Conservation (phyloP, 1,140 invertebrate species). For the Chelonus insularis region DNA sequence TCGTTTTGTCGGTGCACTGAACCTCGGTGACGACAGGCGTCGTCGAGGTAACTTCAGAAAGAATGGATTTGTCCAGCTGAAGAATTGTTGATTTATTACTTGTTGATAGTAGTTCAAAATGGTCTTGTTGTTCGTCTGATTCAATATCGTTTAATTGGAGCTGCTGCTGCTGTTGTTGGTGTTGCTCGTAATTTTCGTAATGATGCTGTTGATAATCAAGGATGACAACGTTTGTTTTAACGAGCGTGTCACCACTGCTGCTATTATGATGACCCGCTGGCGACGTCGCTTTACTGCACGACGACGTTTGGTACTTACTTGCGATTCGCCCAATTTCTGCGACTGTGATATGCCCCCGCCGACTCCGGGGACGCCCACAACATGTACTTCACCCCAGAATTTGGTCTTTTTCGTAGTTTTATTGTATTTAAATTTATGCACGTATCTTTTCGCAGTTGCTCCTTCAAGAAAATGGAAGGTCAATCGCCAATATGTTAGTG, state of each 20-base stretch:
- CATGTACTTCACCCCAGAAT: conserved; percentile 43
- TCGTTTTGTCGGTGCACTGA: conserved; percentile 48
- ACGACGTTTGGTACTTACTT: conserved; percentile 50
- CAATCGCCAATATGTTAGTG: neutral
- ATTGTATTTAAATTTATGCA: neutral
- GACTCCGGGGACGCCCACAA: conserved; percentile 46
- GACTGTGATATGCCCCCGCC: conserved; percentile 45
- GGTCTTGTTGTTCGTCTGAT: neutral
- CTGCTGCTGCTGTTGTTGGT: neutral
- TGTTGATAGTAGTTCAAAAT: conserved; percentile 1
- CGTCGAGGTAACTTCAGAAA: conserved; percentile 45
- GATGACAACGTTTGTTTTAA: conserved; percentile 28
- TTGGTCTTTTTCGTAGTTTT: conserved; percentile 26
- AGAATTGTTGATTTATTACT: conserved; percentile 2
- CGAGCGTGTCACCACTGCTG: conserved; percentile 38
- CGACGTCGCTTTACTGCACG: conserved; percentile 50
- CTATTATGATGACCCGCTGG: conserved; percentile 35
- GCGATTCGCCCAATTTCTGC: conserved; percentile 54
- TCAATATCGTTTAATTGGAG: neutral
- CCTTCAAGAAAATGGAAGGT: neutral
- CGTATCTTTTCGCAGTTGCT: neutral
- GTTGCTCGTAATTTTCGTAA: neutral
- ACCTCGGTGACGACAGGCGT: conserved; percentile 48
- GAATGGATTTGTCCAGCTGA: conserved; percentile 25
- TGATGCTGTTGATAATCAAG: conserved; percentile 27